Conservation (phyloP, 2,797 vertebrate genomes). For the Florisuga fusca region DNA sequence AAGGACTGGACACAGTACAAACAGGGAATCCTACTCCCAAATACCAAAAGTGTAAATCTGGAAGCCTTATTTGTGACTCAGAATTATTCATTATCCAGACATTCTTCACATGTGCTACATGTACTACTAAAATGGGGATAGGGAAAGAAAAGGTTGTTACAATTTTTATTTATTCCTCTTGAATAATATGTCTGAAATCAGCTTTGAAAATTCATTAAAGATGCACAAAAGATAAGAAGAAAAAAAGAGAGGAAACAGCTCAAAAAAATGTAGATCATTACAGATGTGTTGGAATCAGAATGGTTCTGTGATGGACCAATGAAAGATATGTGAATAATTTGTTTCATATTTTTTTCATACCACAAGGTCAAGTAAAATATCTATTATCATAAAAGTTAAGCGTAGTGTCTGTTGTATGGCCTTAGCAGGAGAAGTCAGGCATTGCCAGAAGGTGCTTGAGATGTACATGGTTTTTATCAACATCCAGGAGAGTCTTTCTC, state of each 20-base stretch:
- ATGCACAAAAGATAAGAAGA: not conserved
- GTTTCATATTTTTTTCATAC: constrained; percentile 40
- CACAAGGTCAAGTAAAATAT: constrained; percentile 47
- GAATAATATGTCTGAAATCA: constrained; percentile 6
- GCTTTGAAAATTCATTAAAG: not conserved
- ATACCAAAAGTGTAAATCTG: constrained; percentile 60
- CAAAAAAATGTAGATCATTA: constrained; percentile 10
- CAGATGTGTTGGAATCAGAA: constrained; percentile 58
- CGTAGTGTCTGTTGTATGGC: constrained; percentile 33
- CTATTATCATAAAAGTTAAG: constrained; percentile 55
- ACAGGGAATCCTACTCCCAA: constrained; percentile 60
- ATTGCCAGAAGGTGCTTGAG: not conserved
- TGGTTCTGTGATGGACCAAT: constrained; percentile 16
- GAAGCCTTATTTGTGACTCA: constrained; percentile 60
- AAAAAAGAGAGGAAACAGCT: not conserved
- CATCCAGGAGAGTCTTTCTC: not conserved
- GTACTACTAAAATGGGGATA: constrained; percentile 33
- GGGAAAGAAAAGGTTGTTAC: constrained; percentile 9
- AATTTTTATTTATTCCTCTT: constrained; percentile 7
- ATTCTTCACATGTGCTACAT: constrained; percentile 50
- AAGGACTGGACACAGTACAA: constrained; percentile 37
- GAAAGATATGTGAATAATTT: constrained; percentile 57
- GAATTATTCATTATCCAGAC: constrained; percentile 67
- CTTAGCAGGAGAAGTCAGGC: not conserved
- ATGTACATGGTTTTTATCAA: not conserved